A percentile compares a stretch with the other conserved stretches of the same genome.
These are phyloP conservation scores for Ophraella communa DNA, from an alignment of 2,888 invertebrate species.

Conservation along the genomic window DNA sequence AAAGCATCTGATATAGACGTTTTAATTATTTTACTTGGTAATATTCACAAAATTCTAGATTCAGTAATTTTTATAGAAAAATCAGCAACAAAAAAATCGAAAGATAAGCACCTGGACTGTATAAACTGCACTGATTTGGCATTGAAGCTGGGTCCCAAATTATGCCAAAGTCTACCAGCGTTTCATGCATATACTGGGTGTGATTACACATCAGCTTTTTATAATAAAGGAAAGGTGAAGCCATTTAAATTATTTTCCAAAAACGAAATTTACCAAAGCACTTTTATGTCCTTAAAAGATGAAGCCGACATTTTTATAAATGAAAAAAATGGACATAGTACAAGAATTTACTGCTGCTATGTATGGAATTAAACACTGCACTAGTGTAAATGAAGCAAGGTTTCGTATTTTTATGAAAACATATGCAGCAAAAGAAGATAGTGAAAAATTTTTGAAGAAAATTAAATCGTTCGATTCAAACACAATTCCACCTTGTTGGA, in stretches of 20 bases:
- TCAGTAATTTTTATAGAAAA: slow-evolving; percentile 41
- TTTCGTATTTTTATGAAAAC: slow-evolving; percentile 46
- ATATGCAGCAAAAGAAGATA: slow-evolving; percentile 45
- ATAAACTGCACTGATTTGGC: slow-evolving; percentile 43
- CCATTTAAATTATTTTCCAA: slow-evolving; percentile 45
- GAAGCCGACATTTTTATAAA: slow-evolving; percentile 39
- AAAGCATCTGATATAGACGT: slow-evolving; percentile 38
- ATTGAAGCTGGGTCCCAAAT: slow-evolving; percentile 37
- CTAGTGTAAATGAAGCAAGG: slow-evolving; percentile 48
- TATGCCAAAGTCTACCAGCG: slow-evolving; percentile 42
- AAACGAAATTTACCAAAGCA: slow-evolving; percentile 43
- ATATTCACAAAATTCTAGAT: slow-evolving; percentile 42
- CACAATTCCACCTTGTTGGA: slow-evolving; percentile 3
- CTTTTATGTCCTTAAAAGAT: slow-evolving; percentile 49
- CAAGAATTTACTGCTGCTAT: slow-evolving; percentile 50
- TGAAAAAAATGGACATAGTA: slow-evolving; percentile 48
- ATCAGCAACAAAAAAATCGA: slow-evolving; percentile 33
- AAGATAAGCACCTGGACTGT: slow-evolving; percentile 34
- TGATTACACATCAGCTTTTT: slow-evolving; percentile 48
- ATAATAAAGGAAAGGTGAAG: slow-evolving; percentile 47
- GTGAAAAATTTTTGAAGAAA: slow-evolving; percentile 44
- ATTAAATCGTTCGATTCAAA: slow-evolving; percentile 40
- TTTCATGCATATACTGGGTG: slow-evolving; percentile 49
- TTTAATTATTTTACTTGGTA: slow-evolving; percentile 44
- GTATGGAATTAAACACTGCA: slow-evolving; percentile 47